phyloP scores from a whole-genome alignment of 2,888 invertebrate genomes.

The Horisme vitalbata region DNA sequence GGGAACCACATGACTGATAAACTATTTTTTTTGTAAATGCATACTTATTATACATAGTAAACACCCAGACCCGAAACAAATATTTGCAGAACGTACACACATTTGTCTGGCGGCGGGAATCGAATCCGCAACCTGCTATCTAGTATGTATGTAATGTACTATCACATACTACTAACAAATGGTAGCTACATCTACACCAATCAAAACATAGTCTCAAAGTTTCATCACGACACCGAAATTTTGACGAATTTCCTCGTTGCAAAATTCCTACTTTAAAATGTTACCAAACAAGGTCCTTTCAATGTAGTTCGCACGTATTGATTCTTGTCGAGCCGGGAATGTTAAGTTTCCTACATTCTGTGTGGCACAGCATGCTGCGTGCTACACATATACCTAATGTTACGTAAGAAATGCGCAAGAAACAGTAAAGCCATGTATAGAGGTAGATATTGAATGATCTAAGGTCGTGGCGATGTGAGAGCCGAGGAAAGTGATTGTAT shows the following conservation, averaged over 20 bases:
- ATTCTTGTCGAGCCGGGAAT: conserved; percentile 16
- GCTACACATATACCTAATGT: conserved; percentile 13
- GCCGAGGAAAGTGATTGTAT: conserved; percentile 73
- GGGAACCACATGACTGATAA: too few species aligned
- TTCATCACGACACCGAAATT: conserved; percentile 8
- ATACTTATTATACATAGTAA: too few species aligned
- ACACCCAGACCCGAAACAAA: too few species aligned
- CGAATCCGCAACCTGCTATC: too few species aligned
- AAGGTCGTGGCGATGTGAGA: conserved; percentile 53
- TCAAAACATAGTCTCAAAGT: neutral
- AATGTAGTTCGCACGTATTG: conserved; percentile 22
- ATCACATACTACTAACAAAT: neutral
- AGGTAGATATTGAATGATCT: conserved; percentile 26
- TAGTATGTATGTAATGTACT: too few species aligned
- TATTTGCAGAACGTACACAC: too few species aligned
- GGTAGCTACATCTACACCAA: neutral
- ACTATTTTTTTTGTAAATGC: too few species aligned
- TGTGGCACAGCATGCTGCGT: conserved; percentile 6
- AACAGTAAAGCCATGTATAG: conserved; percentile 8
- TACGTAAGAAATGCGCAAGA: conserved; percentile 29
- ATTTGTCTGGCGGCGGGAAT: too few species aligned
- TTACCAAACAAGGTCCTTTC: conserved; percentile 22
- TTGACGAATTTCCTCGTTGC: conserved; percentile 30
- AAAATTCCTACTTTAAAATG: conserved; percentile 23
- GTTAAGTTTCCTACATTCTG: conserved; percentile 16